Base-by-base conservation (phyloP, 2,888 invertebrate species). In the Nasonia oneida region DNA sequence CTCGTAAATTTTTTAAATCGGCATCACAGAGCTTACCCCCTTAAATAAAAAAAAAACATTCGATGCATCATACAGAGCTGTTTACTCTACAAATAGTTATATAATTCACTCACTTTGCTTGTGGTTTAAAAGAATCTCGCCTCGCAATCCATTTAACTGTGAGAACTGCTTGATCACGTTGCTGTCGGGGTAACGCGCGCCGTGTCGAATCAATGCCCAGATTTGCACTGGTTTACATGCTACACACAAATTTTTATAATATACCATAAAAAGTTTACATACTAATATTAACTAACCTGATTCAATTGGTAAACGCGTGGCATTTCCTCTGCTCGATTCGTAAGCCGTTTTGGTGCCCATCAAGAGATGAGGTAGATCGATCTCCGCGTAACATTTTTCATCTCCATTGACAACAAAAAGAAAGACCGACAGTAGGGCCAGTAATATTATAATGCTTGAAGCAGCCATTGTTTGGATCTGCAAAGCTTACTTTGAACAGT, bases 331-430 rank as follows among this genome's bases (percentile, higher is more conserved):
- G 23, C 95, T 95, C 89, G 96, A 95, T 89, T 96, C 95, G 91
- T 97, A 97, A 0, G 97, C 95, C 0, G 97, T 97, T 94, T 96
- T 97, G 6, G 96, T 95, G 15, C 95, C 96, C 91, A 96, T 96
- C 80, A 95, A 94, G 33, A 96, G 91, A 90, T 96, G 96, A 0
- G 96, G 96, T 84, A 96, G 94, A 33, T 94, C 94, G 86, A 96
- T 95, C 0, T 94, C 93, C 0, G 94, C 94, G 87, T 95, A 95
- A 90, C 96, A 97, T 89, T 94, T 94, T 29, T 95, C 95, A 0
- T 42, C 37, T 2, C 3, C 37, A 47, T 18, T 3, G 1, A 23
- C n/a, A 2, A 47, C 18, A 0, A 53, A 53, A 18, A 53, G 4
- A 29, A 75, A 64, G 14, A 73, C 64, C 33, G 33, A 50, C 33